These are phyloP conservation scores for Nylanderia fulva DNA, from an alignment of 1,140 invertebrate genomes.

Conservation along the genomic window DNA sequence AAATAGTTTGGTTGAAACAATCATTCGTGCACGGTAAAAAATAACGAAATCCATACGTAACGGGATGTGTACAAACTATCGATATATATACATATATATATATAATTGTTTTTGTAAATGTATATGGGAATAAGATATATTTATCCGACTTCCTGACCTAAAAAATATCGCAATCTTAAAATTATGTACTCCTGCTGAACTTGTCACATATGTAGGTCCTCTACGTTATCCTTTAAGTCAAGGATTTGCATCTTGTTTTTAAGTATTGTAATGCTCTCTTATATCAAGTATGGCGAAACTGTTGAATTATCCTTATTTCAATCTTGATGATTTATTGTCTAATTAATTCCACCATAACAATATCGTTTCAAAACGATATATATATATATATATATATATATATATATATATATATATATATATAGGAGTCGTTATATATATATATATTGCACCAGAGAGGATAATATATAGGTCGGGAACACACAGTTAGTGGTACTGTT, in stretches of 20 bases:
- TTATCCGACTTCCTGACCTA: conserved; percentile 55
- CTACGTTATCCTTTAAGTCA: conserved; percentile 40
- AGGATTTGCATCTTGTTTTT: conserved; percentile 58
- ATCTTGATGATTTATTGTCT: conserved; percentile 58
- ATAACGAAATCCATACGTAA: conserved; percentile 48
- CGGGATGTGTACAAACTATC: conserved; percentile 54
- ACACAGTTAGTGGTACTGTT: conserved; percentile 65
- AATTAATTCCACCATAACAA: conserved; percentile 58
- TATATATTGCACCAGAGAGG: conserved; percentile 55
- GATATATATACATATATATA: conserved; percentile 31
- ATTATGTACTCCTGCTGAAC: conserved; percentile 61
- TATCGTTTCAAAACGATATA: conserved; percentile 63
- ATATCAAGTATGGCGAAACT: conserved; percentile 68
- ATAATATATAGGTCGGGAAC: conserved; percentile 62
- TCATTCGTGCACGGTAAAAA: conserved; percentile 21
- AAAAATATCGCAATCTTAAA: conserved; percentile 65
- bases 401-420: conserved; percentile 15
- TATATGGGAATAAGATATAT: conserved; percentile 57
- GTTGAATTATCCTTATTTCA: conserved; percentile 61
- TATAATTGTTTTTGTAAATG: conserved; percentile 58
- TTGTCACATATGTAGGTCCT: conserved; percentile 49
- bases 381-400: conserved; percentile 43
- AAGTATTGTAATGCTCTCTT: conserved; percentile 71
- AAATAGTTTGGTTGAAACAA: conserved; percentile 34
- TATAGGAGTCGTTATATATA: conserved; percentile 39